Base-by-base conservation (phyloP, 2,113 vertebrate genomes). In the Neofelis nebulosa region DNA sequence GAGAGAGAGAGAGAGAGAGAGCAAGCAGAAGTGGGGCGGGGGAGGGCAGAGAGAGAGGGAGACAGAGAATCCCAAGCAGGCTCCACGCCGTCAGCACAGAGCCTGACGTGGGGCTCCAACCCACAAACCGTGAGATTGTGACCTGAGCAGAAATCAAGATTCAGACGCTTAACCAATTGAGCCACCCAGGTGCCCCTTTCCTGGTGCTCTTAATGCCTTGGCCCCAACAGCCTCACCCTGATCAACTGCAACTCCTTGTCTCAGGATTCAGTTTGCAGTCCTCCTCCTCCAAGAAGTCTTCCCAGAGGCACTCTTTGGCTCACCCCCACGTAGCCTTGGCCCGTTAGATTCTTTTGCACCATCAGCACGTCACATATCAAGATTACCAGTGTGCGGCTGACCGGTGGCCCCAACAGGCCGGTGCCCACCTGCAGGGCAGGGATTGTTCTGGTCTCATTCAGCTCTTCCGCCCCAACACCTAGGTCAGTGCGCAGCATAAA, bases 281-380 rank as follows among this genome's bases (percentile, higher is more conserved):
- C 36, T 63, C 65, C 57, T 97, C 45, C 61, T 96, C 61, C 73
- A 90, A 63, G 36, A 86, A 82, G 82, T 55, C 93, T 48, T 87
- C 85, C 85, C 91, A 78, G 41, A 27, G 29, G 52, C 2, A 45
- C 74, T 82, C 31, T 80, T 45, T 45, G 78, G 45, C 36, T 68
- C 73, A 41, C 45, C 45, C 41, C 11, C 36, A 38, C 10, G 4
- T 0, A 1, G 38, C 31, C 41, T 83, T 18, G 4, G 61, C 79
- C 61, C 23, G 3, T 86, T 25, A 45, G 48, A 76, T 15, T 48
- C 87, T 55, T 29, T 25, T 63, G n/a, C 23, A 38, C 23, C 79
- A 83, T 48, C 48, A 66, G 80, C 66, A n/a, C 19, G 45, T 91
- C 82, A 69, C 16, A 2, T 16, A 29, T 45, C 33, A 52, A 23